phyloP scores from a whole-genome alignment of 2,888 invertebrate species.

The Drosophila bunnanda region DNA sequence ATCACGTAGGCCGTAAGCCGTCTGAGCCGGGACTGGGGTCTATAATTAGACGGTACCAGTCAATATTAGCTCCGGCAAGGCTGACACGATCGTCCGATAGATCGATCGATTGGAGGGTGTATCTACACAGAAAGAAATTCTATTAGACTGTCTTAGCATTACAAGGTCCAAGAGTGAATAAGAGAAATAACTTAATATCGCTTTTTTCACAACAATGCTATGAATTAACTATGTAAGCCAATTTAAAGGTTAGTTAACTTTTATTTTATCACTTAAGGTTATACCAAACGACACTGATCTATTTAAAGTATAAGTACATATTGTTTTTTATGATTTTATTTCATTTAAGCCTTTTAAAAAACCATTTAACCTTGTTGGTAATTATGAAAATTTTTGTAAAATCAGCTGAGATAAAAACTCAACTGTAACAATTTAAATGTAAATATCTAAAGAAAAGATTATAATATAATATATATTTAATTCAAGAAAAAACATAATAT shows the following conservation, averaged over 20 bases:
- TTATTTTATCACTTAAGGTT: neutral
- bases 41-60: constrained; percentile 68
- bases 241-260: neutral
- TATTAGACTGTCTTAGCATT: neutral
- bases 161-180: constrained; percentile 1
- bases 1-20: constrained; percentile 68
- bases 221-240: neutral
- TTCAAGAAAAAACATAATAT: too few relatives aligned
- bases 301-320: neutral
- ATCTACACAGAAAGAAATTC: constrained; percentile 10
- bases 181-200: neutral
- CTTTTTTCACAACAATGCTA: neutral
- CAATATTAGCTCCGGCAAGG: constrained; percentile 53
- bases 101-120: constrained; percentile 15
- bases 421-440: too few relatives aligned
- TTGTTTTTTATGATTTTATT: neutral
- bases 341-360: neutral
- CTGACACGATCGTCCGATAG: constrained; percentile 41
- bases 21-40: constrained; percentile 43
- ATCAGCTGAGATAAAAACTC: too few relatives aligned
- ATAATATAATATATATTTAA: too few relatives aligned
- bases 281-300: neutral
- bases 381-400: too few relatives aligned
- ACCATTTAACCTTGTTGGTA: neutral
- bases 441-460: too few relatives aligned